Evolutionary conservation across 2,113 vertebrate species (phyloP).

Genomic region (Sakesphorus luctuosus): DNA sequence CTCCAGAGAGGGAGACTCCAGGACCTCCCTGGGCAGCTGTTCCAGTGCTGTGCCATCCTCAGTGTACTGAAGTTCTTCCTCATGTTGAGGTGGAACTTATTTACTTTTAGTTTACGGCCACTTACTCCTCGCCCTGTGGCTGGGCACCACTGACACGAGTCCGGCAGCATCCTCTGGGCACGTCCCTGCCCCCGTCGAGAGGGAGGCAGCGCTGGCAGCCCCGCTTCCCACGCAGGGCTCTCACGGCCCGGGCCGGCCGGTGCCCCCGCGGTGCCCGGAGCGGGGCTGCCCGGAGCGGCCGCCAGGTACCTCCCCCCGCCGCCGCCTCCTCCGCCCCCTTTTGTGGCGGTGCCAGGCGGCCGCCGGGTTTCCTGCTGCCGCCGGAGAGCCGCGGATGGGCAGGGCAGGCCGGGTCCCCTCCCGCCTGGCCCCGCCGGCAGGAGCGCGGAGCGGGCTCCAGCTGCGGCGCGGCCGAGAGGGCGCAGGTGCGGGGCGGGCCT

Average conservation of each 20-base stretch:
- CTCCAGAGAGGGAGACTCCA: not conserved
- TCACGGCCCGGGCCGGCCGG: not conserved
- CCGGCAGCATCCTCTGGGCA: not conserved
- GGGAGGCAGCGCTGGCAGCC: too few relatives aligned
- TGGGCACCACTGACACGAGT: not conserved
- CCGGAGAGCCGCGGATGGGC: constrained; percentile 69
- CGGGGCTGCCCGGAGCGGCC: not conserved
- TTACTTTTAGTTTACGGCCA: not conserved
- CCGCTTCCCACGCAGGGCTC: fast-evolving
- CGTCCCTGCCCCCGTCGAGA: fast-evolving
- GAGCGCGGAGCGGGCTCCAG: not conserved
- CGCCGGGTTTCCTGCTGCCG: constrained; percentile 81
- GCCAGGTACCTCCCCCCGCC: constrained; percentile 62
- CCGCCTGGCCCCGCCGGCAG: not conserved
- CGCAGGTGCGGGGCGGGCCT: not conserved
- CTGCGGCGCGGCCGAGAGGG: not conserved
- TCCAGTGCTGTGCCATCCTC: not conserved
- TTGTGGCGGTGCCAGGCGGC: constrained; percentile 69
- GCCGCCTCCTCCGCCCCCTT: constrained; percentile 66
- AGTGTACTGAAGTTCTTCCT: not conserved
- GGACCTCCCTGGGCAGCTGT: not conserved
- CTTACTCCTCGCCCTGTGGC: not conserved
- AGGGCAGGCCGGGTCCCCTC: constrained; percentile 41
- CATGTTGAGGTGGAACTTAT: not conserved
- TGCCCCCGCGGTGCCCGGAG: not conserved